Percentiles rank a stretch among this genome's conserved stretches.
Evolutionary conservation across 2,888 invertebrate genomes (phyloP).

Genomic region (Octodonta nipae): DNA sequence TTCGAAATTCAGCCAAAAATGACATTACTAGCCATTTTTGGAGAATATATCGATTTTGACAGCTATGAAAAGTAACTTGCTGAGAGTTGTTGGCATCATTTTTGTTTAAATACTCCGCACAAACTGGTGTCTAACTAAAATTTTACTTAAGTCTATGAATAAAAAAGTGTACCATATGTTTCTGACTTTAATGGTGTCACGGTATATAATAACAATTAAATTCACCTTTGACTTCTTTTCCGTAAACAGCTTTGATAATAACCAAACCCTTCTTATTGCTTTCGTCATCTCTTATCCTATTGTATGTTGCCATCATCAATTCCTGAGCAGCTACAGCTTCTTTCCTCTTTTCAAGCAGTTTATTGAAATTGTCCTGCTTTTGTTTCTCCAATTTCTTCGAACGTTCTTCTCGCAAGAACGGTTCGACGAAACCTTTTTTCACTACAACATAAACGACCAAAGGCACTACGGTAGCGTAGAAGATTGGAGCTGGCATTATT

Average conservation of each 20-base stretch:
- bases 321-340: slow-evolving; percentile 80
- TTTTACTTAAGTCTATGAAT: too few species aligned
- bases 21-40: too few species aligned
- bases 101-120: too few species aligned
- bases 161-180: not conserved
- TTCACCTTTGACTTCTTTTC: slow-evolving; percentile 42
- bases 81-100: too few species aligned
- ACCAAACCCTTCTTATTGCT: slow-evolving; percentile 71
- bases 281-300: slow-evolving; percentile 69
- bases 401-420: slow-evolving; percentile 63
- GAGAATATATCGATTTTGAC: too few species aligned
- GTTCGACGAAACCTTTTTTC: slow-evolving; percentile 75
- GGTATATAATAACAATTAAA: slow-evolving; percentile 3
- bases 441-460: slow-evolving; percentile 65
- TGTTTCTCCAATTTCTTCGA: slow-evolving; percentile 69
- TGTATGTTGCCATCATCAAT: slow-evolving; percentile 82
- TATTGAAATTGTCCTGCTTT: slow-evolving; percentile 64
- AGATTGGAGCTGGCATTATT: slow-evolving; percentile 74
- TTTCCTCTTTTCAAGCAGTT: slow-evolving; percentile 62
- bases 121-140: too few species aligned
- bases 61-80: too few species aligned
- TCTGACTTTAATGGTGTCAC: not conserved
- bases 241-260: slow-evolving; percentile 72
- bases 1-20: too few species aligned
- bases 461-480: slow-evolving; percentile 87